Conservation (phyloP, 2,797 vertebrate genomes). For the Crocodylus rhombifer region DNA sequence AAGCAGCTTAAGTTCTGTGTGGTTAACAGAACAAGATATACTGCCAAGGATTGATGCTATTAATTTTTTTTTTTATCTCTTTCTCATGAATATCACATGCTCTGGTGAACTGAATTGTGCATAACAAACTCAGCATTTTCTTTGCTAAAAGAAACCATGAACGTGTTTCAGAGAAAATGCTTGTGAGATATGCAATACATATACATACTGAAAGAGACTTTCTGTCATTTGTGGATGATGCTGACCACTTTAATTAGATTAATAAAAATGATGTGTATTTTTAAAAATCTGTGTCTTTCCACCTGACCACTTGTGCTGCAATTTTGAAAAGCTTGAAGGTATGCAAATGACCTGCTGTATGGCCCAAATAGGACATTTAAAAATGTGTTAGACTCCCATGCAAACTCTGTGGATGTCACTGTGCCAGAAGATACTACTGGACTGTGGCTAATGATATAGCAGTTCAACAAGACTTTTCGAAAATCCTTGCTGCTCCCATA, state of each 20-base stretch:
- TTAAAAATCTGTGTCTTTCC: neutral
- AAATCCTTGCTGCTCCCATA: neutral
- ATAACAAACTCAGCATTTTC: constrained; percentile 48
- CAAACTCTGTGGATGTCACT: neutral
- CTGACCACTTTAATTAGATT: neutral
- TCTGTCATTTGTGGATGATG: neutral
- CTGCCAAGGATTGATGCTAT: constrained; percentile 58
- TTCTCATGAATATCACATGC: constrained; percentile 74
- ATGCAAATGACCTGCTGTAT: neutral
- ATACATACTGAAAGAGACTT: neutral
- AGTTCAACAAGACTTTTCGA: neutral
- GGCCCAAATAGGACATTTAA: neutral
- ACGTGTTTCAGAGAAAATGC: neutral
- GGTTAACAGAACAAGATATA: constrained; percentile 68
- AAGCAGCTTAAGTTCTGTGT: constrained; percentile 66
- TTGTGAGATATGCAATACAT: neutral
- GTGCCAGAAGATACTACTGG: neutral
- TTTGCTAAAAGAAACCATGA: constrained; percentile 13
- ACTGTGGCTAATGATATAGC: neutral
- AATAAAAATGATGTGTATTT: neutral
- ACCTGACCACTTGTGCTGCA: neutral
- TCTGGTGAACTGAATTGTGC: constrained; percentile 59
- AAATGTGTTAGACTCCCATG: neutral
- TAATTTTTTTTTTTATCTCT: constrained; percentile 71
- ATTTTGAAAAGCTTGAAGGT: neutral